Evolutionary conservation across 2,113 vertebrate genomes (phyloP), one percentile per base, ranked within the genome.

Genomic region (Ochotona curzoniae): DNA sequence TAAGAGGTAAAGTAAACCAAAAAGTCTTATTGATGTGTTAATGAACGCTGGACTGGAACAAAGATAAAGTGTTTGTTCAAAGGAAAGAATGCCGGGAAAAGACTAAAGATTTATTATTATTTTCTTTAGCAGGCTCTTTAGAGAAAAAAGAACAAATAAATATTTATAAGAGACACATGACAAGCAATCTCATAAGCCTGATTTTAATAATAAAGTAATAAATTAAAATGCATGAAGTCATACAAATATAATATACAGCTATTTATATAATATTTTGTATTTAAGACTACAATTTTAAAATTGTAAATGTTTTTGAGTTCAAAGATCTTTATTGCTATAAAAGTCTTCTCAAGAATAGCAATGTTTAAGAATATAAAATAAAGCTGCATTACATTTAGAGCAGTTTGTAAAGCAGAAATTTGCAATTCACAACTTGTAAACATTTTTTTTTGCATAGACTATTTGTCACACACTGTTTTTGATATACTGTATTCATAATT

Each of bases 11-110:
- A 92, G 51, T 66, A 91, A 96, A 54, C 10, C 60, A 80, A 96
- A 87, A 57, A 93, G 8, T 54, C 17, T 96, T 96, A 85, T 10
- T 97, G 93, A 94, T 95, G 2, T 93, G 82, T 84, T 97, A 96
- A 96, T 97, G 93, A 93, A 97, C 28, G 54, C 30, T 82, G 80
- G 25, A 54, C n/a, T 93, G 60, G 85, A 91, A 90, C 86, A 96
- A 76, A 78, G 80, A 95, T 70, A 66, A 97, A 97, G 30, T 94
- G 63, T 38, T 95, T 60, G 32, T 95, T 81, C 73, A 93, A 96
- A 91, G 73, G 30, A 91, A 69, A 92, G 32, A 32, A 94, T 82
- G 94, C 47, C 17, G 80, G 51, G 70, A 73, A 89, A 95, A 93
- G 47, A 51, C 51, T 47, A 75, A 32, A 93, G 71, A 61, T 54